Base-by-base conservation (phyloP, 2,113 vertebrate species). In the Lasiurus borealis region DNA sequence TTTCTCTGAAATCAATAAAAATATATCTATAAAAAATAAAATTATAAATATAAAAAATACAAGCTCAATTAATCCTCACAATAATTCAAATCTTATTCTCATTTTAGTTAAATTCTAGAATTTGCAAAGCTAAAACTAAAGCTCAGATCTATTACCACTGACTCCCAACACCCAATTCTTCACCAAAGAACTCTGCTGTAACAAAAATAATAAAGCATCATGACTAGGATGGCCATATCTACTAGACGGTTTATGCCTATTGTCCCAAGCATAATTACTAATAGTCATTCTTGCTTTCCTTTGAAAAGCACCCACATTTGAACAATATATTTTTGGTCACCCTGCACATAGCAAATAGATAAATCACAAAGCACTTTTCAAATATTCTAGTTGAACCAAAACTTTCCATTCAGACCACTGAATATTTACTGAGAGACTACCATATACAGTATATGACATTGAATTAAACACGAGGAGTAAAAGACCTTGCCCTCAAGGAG, bases 51-150 rank as follows among this genome's bases (percentile, higher is more conserved):
- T 54, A 54, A 54, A 54, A 54, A 64, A n/a, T 27, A 59, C 5
- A 15, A 88, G 21, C 29, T 93, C n/a, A 1, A 54, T 85, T 59
- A 72, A 93, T 62, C 25, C 27, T 80, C 84, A 95, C 12, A n/a
- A 59, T 25, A 84, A 87, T 75, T 48, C 27, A 91, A 86, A 40
- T 52, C 40, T 78, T 54, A 85, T 48, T 76, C 68, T 68, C 77
- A 66, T 71, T 91, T 72, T 77, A 59, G 62, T 69, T 77, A 80
- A 94, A 44, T 88, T 80, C 48, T 73, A 85, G 72, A 76, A 92
- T 18, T 66, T 76, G 25, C 85, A 8, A 44, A 95, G 27, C 52
- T 29, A 84, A 64, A 88, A 78, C 54, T 5, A 90, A 21, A 90
- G 87, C 52, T 90, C 48, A 23, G 21, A 71, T 78, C 2, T 83